Percentiles rank a stretch among this genome's conserved stretches.
phyloP scores from a whole-genome alignment of 2,888 invertebrate genomes.

The Acleris literana region DNA sequence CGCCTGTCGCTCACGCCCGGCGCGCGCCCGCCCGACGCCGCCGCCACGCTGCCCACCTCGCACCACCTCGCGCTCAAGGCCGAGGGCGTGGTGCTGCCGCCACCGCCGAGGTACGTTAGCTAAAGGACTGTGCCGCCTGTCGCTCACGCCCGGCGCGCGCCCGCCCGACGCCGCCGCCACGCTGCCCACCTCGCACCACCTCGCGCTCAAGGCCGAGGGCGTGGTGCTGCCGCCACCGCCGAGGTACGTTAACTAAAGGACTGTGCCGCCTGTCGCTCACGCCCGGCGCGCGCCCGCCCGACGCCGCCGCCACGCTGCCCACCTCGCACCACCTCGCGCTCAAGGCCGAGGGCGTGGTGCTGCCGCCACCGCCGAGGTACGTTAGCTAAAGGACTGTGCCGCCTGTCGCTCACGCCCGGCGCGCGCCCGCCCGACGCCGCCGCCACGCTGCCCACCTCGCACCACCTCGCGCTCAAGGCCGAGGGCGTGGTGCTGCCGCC shows the following conservation, averaged over 20 bases:
- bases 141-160: too few species aligned
- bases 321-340: conserved; percentile 93
- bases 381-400: conserved; percentile 41
- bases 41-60: conserved; percentile 86
- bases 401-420: too few species aligned
- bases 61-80: conserved; percentile 95
- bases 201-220: too few species aligned
- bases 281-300: conserved; percentile 76
- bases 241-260: not conserved
- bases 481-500: too few species aligned
- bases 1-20: not conserved
- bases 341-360: conserved; percentile 96
- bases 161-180: too few species aligned
- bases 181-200: too few species aligned
- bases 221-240: too few species aligned
- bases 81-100: conserved; percentile 93
- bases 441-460: too few species aligned
- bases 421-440: too few species aligned
- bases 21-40: too few species aligned
- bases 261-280: conserved; percentile 74
- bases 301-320: conserved; percentile 93
- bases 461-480: too few species aligned
- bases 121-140: not conserved
- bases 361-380: conserved; percentile 87
- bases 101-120: conserved; percentile 86